Base-by-base conservation (phyloP, 2,113 vertebrate species). In the Eonycteris spelaea region DNA sequence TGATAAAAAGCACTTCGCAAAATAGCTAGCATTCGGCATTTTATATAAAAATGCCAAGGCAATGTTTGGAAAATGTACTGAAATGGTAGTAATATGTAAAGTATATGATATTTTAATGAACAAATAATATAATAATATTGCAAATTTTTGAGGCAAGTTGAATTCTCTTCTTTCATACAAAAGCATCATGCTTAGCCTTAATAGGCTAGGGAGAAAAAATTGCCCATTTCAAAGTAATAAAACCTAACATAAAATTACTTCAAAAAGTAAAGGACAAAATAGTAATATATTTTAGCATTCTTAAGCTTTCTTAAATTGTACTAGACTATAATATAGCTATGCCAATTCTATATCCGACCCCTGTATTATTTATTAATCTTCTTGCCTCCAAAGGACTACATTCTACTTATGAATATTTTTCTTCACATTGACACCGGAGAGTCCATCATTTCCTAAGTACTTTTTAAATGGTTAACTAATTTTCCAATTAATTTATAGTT, bases 21-120 rank as follows among this genome's bases (percentile, higher is more conserved):
- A 57, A 87, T n/a, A 87, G 35, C 33, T n/a, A 87, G 35, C 33
- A 57, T 4, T 40, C n/a, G 74, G 35, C 45, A 73, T 77, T 83
- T 95, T n/a, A n/a, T n/a, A 55, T 71, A 65, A 86, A 90, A 94
- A 55, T 65, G 21, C 22, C 15, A 55, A 24, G 70, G 70, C 71
- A 61, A 0, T 70, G 38, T 91, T 91, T 94, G 53, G 40, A 91
- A 94, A 73, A 3, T 59, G 45, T 35, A 35, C 10, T 51, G 51
- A 88, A 82, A 24, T 94, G 26, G 40, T 87, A n/a, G 95, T 79
- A 88, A 67, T 82, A 21, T 77, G 14, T 91, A 74, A 80, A 55
- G 1, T 63, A 33, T 48, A 78, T 26, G 40, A 75, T 91, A 84
- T n/a, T 73, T 78, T 70, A 51, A 74, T 33, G 40, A 90, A 48